These are phyloP conservation scores for Brachyptera risi DNA, from an alignment of 2,888 invertebrate species.

Conservation along the genomic window DNA sequence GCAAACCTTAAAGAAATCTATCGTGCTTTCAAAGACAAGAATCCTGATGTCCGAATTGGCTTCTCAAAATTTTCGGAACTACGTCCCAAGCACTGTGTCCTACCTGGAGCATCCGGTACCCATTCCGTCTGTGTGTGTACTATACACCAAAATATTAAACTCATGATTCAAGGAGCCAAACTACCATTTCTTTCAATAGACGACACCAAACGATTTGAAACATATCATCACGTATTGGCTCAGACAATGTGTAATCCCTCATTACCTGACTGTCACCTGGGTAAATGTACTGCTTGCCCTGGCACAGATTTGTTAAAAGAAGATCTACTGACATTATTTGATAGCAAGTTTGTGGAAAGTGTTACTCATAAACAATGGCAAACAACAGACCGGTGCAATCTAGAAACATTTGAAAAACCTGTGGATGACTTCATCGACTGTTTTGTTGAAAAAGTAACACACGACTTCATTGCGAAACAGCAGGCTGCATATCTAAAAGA, in stretches of 20 bases:
- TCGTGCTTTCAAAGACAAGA: too few relatives aligned
- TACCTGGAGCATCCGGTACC: too few relatives aligned
- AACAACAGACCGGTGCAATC: background rate
- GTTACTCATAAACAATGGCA: slow-evolving; percentile 6
- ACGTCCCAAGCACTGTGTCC: too few relatives aligned
- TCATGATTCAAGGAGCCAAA: too few relatives aligned
- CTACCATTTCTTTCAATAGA: too few relatives aligned
- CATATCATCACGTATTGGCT: background rate
- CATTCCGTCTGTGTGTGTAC: too few relatives aligned
- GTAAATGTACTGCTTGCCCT: background rate
- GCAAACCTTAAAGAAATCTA: too few relatives aligned
- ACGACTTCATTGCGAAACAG: slow-evolving; percentile 3
- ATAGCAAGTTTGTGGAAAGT: background rate
- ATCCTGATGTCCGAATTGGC: too few relatives aligned
- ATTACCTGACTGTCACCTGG: background rate
- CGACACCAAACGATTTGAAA: too few relatives aligned
- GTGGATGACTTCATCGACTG: slow-evolving; percentile 1
- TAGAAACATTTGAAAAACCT: background rate
- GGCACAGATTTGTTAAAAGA: background rate
- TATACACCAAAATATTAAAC: too few relatives aligned
- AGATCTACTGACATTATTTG: background rate
- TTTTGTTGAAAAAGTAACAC: background rate
- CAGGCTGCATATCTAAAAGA: slow-evolving; percentile 3
- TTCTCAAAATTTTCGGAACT: too few relatives aligned
- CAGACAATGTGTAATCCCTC: background rate